Base-by-base conservation (phyloP, 1,140 invertebrate species). In the Drosophila sechellia region DNA sequence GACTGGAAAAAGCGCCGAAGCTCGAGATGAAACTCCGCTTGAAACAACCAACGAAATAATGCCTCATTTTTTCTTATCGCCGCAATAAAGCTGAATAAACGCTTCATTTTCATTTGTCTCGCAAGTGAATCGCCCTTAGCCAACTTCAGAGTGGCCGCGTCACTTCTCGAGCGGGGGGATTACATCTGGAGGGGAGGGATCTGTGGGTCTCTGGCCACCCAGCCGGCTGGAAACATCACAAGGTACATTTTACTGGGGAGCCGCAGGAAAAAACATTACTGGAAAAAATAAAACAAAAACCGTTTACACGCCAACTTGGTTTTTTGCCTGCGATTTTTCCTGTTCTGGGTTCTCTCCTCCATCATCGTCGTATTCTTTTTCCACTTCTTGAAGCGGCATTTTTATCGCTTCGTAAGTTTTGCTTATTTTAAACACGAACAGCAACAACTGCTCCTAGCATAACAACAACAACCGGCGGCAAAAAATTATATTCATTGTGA, bases 11-110 rank as follows among this genome's bases (percentile, higher is more conserved):
- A 55, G 50, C 54, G 45, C 37, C 56, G 56, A 64, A 43, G 48
- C 37, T 27, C 43, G 45, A 40, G 63, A 53, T 60, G 61, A 71
- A 87, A 65, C 59, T 77, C 73, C 54, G 50, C 79, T 74, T 76
- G 73, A 78, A 81, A 90, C 86, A 85, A 83, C 86, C 81, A 85
- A 86, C 86, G 74, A 90, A 90, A 90, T 87, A 79, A 86, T 87
- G 81, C 87, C 84, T 89, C 84, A 90, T 90, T 91, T 90, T 81
- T 79, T 81, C 87, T 91, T 91, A 91, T 91, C 86, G 79, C 90
- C 52, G 86, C 81, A 89, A 90, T 91, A 91, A 91, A 87, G 80
- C 83, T 90, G 87, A 75, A 91, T 90, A 90, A 91, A 91, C 81
- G 78, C 87, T 91, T 91, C 80, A 90, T 91, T 89, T 90, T 77